A percentile compares a stretch with the other conserved stretches of the same genome.
Evolutionary conservation across 30 jellyfish, hydroid and myxozoan species (phyloP).

Genomic region (Turritopsis rubra): DNA sequence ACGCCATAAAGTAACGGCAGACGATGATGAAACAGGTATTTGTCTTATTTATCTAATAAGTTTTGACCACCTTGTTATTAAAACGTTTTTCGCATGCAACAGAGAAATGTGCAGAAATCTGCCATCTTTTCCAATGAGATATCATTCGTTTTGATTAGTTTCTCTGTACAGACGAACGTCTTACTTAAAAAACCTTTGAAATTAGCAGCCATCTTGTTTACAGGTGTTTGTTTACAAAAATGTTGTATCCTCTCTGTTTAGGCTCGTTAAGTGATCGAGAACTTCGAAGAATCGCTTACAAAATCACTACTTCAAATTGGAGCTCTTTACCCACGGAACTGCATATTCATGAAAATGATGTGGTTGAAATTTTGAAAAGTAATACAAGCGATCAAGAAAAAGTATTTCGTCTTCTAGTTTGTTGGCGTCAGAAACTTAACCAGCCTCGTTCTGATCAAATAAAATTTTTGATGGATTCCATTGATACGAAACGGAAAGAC

Average conservation of each 20-base stretch:
- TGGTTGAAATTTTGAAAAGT: slow-evolving; percentile 45
- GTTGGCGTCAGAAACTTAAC: slow-evolving; percentile 42
- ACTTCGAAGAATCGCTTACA: slow-evolving; percentile 71
- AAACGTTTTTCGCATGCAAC: too few species aligned
- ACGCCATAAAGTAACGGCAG: neutral
- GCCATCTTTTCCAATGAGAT: too few species aligned
- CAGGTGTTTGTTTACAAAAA: too few species aligned
- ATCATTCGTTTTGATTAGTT: too few species aligned
- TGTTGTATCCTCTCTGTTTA: neutral
- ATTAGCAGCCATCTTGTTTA: neutral
- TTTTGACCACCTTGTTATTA: too few species aligned
- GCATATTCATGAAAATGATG: slow-evolving; percentile 35
- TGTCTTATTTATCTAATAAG: too few species aligned
- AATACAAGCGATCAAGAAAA: slow-evolving; percentile 55
- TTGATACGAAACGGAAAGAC: slow-evolving; percentile 58
- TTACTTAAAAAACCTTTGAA: too few species aligned
- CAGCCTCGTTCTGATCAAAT: slow-evolving; percentile 44
- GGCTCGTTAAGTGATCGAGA: slow-evolving; percentile 77
- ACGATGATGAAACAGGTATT: neutral
- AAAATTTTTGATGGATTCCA: slow-evolving; percentile 43
- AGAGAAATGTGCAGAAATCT: too few species aligned
- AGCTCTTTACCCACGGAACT: slow-evolving; percentile 51
- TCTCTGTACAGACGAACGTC: too few species aligned
- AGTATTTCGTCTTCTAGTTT: slow-evolving; percentile 51
- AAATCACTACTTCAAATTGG: slow-evolving; percentile 76